phyloP scores from a whole-genome alignment of 2,797 vertebrate genomes.

The Poecilia picta region DNA sequence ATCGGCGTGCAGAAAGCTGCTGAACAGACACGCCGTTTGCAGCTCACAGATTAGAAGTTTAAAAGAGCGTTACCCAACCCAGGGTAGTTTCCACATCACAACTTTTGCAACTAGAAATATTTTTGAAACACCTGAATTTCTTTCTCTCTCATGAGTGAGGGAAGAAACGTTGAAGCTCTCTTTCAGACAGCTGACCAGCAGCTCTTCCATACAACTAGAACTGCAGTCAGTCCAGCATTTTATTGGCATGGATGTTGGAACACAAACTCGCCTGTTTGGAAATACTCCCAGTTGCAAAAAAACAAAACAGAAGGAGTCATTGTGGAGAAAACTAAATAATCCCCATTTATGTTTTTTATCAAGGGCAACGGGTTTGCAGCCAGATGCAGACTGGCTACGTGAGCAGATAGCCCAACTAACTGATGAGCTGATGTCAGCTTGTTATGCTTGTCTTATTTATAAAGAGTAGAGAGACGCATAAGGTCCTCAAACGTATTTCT shows the following conservation, averaged over 20 bases:
- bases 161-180: not conserved
- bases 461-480: not conserved
- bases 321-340: not conserved
- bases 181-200: not conserved
- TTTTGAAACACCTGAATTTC: not conserved
- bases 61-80: not conserved
- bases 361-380: not conserved
- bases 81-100: not conserved
- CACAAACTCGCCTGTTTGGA: not conserved
- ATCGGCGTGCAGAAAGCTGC: not conserved
- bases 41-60: not conserved
- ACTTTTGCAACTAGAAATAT: not conserved
- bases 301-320: not conserved
- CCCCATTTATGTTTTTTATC: not conserved
- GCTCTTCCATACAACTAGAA: not conserved
- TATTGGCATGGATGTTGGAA: not conserved
- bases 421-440: not conserved
- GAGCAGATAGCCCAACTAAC: not conserved
- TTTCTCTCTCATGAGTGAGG: not conserved
- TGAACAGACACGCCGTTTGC: not conserved
- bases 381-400: not conserved
- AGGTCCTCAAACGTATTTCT: not conserved
- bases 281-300: not conserved
- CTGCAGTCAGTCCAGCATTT: not conserved
- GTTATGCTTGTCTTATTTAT: not conserved